Conservation (phyloP, 2,797 vertebrate genomes). For the Hippocampus kuda region DNA sequence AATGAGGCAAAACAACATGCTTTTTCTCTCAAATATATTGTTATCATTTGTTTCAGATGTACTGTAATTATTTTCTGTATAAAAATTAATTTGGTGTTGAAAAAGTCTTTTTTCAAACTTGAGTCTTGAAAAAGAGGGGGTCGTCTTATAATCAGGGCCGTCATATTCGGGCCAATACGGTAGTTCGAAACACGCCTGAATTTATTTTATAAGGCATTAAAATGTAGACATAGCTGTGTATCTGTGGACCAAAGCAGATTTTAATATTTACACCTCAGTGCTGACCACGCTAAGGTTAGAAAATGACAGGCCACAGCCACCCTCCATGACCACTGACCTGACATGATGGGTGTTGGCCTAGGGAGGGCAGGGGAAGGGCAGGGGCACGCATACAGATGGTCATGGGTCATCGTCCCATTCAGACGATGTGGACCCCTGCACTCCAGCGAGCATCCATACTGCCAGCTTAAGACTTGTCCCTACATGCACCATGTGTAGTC, state of each 20-base stretch:
- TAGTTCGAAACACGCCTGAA: too few relatives aligned
- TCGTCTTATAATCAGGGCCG: too few relatives aligned
- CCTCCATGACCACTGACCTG: slow-evolving; percentile 48
- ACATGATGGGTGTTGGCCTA: slow-evolving; percentile 44
- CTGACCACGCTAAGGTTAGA: slow-evolving; percentile 52
- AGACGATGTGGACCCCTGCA: slow-evolving; percentile 8
- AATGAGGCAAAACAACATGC: too few relatives aligned
- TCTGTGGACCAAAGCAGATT: slow-evolving; percentile 36
- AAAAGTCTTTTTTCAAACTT: too few relatives aligned
- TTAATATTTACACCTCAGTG: slow-evolving; percentile 59
- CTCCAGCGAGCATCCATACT: not conserved
- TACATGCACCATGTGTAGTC: slow-evolving; percentile 22
- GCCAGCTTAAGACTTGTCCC: slow-evolving; percentile 28
- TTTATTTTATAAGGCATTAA: too few relatives aligned
- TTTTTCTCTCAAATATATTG: too few relatives aligned
- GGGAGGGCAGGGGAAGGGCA: slow-evolving; percentile 9
- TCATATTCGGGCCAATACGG: too few relatives aligned
- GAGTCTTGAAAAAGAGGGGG: too few relatives aligned
- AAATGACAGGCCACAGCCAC: slow-evolving; percentile 64
- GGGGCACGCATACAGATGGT: slow-evolving; percentile 19
- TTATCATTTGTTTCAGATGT: too few relatives aligned
- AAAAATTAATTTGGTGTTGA: too few relatives aligned
- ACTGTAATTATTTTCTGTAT: too few relatives aligned
- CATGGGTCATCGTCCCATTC: slow-evolving; percentile 39
- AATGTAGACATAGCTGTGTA: not conserved